Evolutionary conservation across 2,113 vertebrate species (phyloP), one percentile per base, ranked within the genome.

Genomic region (Xiphophorus couchianus): DNA sequence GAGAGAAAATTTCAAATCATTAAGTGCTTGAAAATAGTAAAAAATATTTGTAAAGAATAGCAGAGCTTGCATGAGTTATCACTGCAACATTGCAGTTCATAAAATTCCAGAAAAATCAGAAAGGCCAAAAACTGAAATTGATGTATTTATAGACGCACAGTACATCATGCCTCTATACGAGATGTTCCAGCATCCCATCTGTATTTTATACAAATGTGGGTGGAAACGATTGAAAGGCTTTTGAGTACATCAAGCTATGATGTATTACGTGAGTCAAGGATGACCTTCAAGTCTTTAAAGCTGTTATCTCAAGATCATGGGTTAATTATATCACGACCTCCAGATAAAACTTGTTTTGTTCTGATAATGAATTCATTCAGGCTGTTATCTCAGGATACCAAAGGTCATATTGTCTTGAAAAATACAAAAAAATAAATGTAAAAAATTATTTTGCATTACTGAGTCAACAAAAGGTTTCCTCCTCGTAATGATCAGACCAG

Each of bases 211-310:
- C 25, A 25, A 37, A 37, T 37, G 11, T 25, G 19, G 63, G 14
- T 37, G 19, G 33, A 1, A n/a, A 22, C 8, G 3, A 22, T 13
- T 25, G 37, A 25, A 65, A 35, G 62, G 14, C 30, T 17, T 17
- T 5, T 17, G 29, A 63, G 29, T 19, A 17, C 6, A 15, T 42
- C 1, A 69, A 25, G 7, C 67, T 31, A 31, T 31, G 19, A 30
- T 48, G 30, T 31, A 25, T n/a, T 60, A 35, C 14, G 11, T 4
- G 4, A n/a, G 66, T 8, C 3, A 15, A 25, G 48, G 17, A 35
- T 2, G 48, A 70, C 68, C 68, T 70, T 70, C 30, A 10, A 70
- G 19, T 33, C n/a, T 62, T 62, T 28, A 42, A 39, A 19, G 51
- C 1, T 7, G 30, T 54, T 25, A 62, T 62, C 58, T 37, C 0